Base-by-base conservation (phyloP, 2,113 vertebrate species). In the Felis chaus region DNA sequence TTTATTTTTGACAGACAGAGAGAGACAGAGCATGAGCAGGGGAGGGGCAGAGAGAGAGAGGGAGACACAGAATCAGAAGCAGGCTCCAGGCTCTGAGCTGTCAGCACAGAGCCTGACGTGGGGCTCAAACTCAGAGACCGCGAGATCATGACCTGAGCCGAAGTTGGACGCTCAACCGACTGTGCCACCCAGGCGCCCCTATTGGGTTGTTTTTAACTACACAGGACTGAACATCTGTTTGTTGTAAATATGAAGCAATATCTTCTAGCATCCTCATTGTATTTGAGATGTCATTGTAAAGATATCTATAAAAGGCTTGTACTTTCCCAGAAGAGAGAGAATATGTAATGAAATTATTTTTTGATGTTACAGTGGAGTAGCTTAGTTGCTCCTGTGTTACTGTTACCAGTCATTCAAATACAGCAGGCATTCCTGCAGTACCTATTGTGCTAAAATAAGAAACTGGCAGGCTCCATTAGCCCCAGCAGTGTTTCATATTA, bases 401-500 rank as follows among this genome's bases (percentile, higher is more conserved):
- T 92, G 23, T 76, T 95, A 94, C 39, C n/a, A 57, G 9, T 85
- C 11, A 78, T 93, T 98, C 92, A 95, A 63, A 88, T 96, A 65
- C 36, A 94, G 65, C 78, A 78, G 61, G 53, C 74, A 79, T 95
- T 94, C 36, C 45, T 93, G 41, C 15, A 29, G 48, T 87, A 71
- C 87, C 87, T 90, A 41, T 81, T 81, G 66, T 66, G 78, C 82
- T 96, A 95, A 97, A 97, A 94, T 95, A 89, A 91, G 97, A 95
- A 78, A 68, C 16, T 69, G 91, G 89, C 39, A 91, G 76, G 41
- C 41, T 68, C 91, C 86, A 48, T 96, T 88, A 86, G 33, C 57
- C 89, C n/a, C 36, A 76, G 48, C 23, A 65, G 39, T 79, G 29
- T 90, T 88, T 97, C 78, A 18, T 57, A 31, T 86, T 94, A 94